Evolutionary conservation across 23 tunicate species (phyloP), one percentile per base, ranked within the genome.

Genomic region (Aplidium turbinatum): DNA sequence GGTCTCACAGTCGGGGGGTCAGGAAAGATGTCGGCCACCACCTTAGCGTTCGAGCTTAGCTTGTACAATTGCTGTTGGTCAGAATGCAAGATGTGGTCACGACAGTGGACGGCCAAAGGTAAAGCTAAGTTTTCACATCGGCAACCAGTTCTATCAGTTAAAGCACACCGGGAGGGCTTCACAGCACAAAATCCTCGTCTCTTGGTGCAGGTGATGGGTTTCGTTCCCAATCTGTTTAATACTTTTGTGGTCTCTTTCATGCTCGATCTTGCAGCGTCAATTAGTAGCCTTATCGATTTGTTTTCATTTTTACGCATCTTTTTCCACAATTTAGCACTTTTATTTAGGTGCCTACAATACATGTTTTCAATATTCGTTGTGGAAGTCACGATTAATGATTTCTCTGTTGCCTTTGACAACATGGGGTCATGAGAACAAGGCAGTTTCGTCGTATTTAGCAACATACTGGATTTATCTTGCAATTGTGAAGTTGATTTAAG

Each of bases 11-110:
- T 56, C 27, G 69, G 58, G 24, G 87, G 87, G 39, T 88, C 96
- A 11, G 87, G 83, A 51, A n/a, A 46, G 13, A 88, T 70, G 57
- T 88, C 96, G 18, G 96, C 87, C 16, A 76, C 68, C 26, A 72
- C 76, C 18, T 81, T 75, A 87, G 81, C 81, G 63, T 57, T 60
- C 27, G 78, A 33, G 25, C 35, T 72, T 4, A 81, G 52, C 39
- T 88, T 88, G 47, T 74, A 88, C 38, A 88, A 70, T 21, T 68
- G 80, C 40, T 88, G 96, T 18, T 47, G 51, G 27, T 76, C 40
- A 54, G 80, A 88, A 51, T 88, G 96, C 87, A 81, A 74, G 38
- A 88, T 88, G 34, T 88, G 96, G 9, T 88, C 78, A n/a, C 46
- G 57, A 36, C 96, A 88, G 36, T 88, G 81, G 31, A 33, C n/a